These are phyloP conservation scores for Rhodinocichla rosea DNA, from an alignment of 2,113 vertebrate genomes.

Conservation along the genomic window DNA sequence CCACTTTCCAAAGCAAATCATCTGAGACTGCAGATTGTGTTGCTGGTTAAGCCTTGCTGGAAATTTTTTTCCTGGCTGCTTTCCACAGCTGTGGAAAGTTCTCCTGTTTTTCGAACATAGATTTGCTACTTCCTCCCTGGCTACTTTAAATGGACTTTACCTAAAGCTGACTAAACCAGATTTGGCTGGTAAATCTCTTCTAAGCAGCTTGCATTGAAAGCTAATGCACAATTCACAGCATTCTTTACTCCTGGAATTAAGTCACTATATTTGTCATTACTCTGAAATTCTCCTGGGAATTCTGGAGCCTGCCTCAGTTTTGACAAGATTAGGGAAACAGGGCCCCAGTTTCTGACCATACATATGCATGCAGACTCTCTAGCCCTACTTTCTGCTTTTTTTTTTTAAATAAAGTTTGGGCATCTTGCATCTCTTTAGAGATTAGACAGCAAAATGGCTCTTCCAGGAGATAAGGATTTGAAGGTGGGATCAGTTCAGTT, in stretches of 20 bases:
- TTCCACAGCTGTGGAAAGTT: background rate
- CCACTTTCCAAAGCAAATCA: background rate
- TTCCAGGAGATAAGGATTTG: background rate
- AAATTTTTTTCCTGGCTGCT: background rate
- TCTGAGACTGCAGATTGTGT: background rate
- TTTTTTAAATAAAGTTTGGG: background rate
- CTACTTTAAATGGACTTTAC: slow-evolving; percentile 1
- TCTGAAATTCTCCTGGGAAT: background rate
- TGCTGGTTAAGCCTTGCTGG: background rate
- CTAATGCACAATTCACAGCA: slow-evolving; percentile 3
- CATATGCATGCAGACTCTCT: background rate
- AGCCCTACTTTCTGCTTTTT: background rate
- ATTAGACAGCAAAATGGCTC: background rate
- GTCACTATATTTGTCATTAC: background rate
- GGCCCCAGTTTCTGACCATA: background rate
- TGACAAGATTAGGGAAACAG: background rate
- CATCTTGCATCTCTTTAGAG: background rate
- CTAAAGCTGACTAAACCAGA: slow-evolving; percentile 41
- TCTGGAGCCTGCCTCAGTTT: background rate
- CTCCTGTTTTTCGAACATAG: background rate
- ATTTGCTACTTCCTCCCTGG: background rate
- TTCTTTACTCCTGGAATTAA: slow-evolving; percentile 17
- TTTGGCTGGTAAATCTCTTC: slow-evolving; percentile 35
- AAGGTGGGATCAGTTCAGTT: background rate
- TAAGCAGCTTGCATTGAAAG: slow-evolving; percentile 26